phyloP scores from a whole-genome alignment of 2,888 invertebrate species.

The Habroteleia sp. region DNA sequence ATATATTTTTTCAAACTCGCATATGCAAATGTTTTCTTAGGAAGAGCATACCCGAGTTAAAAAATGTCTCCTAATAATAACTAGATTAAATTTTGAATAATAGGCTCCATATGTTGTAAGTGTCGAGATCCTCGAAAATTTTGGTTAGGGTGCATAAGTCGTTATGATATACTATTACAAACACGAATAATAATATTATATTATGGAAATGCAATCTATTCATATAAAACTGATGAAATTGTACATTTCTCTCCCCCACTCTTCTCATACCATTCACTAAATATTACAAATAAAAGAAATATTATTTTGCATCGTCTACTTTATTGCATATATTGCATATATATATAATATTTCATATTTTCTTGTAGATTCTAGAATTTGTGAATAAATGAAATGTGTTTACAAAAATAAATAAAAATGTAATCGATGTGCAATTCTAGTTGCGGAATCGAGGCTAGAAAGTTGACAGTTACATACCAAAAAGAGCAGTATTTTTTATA shows the following conservation, averaged over 20 bases:
- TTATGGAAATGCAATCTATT: slow-evolving; percentile 46
- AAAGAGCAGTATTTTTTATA: slow-evolving; percentile 21
- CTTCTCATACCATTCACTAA: too few relatives aligned
- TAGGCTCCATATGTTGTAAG: slow-evolving; percentile 54
- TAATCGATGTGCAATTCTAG: slow-evolving; percentile 20
- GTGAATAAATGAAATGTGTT: not conserved
- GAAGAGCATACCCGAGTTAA: slow-evolving; percentile 10
- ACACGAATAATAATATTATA: slow-evolving; percentile 50
- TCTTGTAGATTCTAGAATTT: too few relatives aligned
- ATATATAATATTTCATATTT: too few relatives aligned
- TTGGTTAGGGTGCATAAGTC: slow-evolving; percentile 44
- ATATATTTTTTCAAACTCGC: slow-evolving; percentile 26
- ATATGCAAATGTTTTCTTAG: slow-evolving; percentile 42
- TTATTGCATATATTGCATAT: too few relatives aligned
- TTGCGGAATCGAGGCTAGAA: slow-evolving; percentile 12
- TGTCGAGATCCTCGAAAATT: slow-evolving; percentile 27
- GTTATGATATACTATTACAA: slow-evolving; percentile 30
- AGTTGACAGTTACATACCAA: slow-evolving; percentile 26
- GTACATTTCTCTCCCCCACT: not conserved
- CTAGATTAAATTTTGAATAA: slow-evolving; percentile 61
- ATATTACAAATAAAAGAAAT: too few relatives aligned
- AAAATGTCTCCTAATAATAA: slow-evolving; percentile 58
- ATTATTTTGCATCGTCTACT: too few relatives aligned
- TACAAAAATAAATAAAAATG: slow-evolving; percentile 21
- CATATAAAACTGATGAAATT: not conserved